Percentiles rank a stretch among this genome's conserved stretches.
These are phyloP conservation scores for Siniperca chuatsi DNA, from an alignment of 2,113 vertebrate genomes.

Conservation along the genomic window DNA sequence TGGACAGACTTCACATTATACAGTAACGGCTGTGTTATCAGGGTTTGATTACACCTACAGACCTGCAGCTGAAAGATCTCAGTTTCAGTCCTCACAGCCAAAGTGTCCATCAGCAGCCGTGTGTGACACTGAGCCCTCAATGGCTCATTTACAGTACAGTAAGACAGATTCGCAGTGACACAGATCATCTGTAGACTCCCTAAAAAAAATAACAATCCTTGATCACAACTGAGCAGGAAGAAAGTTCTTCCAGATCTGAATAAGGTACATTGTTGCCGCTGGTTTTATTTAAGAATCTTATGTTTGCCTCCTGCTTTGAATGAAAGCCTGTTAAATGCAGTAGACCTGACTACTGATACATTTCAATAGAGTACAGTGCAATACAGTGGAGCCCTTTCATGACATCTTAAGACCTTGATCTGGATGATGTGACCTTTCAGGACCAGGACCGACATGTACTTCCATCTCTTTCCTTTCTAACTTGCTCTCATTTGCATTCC, in stretches of 20 bases:
- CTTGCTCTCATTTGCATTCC: not conserved
- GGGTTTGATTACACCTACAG: conserved; percentile 17
- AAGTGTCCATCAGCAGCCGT: conserved; percentile 34
- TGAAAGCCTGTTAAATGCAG: conserved; percentile 31
- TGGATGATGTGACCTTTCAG: conserved; percentile 69
- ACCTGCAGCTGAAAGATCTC: not conserved
- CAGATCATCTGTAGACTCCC: not conserved
- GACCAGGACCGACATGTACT: not conserved
- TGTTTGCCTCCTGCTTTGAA: conserved; percentile 28
- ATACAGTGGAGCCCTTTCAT: conserved; percentile 67
- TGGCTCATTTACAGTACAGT: not conserved
- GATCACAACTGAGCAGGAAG: not conserved
- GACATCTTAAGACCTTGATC: conserved; percentile 45
- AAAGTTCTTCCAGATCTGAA: not conserved
- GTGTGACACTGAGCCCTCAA: not conserved
- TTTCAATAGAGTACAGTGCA: conserved; percentile 52
- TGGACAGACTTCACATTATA: not conserved
- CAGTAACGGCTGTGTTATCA: not conserved
- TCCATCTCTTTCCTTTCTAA: conserved; percentile 6
- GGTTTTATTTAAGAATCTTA: conserved; percentile 25
- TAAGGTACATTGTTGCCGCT: conserved; percentile 7
- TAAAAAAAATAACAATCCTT: too few species aligned
- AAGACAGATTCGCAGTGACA: not conserved
- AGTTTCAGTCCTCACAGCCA: conserved; percentile 16
- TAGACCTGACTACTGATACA: conserved; percentile 46